Base-by-base conservation (phyloP, 1,140 invertebrate genomes). In the Pachypeltis micranthus region DNA sequence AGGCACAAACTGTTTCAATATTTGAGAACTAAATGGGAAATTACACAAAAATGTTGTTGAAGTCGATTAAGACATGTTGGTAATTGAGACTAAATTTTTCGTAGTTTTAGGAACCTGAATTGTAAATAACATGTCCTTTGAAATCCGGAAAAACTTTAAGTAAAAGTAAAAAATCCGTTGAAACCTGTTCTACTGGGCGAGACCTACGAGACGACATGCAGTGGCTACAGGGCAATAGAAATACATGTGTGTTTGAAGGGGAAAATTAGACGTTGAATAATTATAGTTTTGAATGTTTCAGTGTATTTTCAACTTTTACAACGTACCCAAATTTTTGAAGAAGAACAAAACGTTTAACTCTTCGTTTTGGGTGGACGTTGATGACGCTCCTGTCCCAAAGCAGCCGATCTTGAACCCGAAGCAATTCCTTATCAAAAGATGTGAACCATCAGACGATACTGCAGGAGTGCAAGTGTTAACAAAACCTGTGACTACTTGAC, bases 281-380 rank as follows among this genome's bases (percentile, higher is more conserved):
- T 2, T 7, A 57, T 26, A 24, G 21, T 57, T 28, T 3, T 57
- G 2, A n/a, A 2, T 47, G 19, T 61, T 61, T 31, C 34, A 61
- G 59, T 61, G 59, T 29, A 44, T 47, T 2, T 61, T 47, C 39
- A 51, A 47, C 2, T 31, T 59, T 28, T 29, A 31, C n/a, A 59
- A 59, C 59, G 44, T 61, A 2, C 44, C 59, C 14, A 31, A 47
- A 26, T 44, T 27, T 25, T 23, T 44, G 21, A 61, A 26, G 27
- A 24, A 24, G 14, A 24, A 24, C 14, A 61, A 31, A 47, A 61
- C 14, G 21, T 61, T 61, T 39, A 61, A 61, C 59, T 44, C 59
- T n/a, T 61, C 59, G 21, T 61, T 61, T 47, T 61, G 59, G 59
- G 47, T 51, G 4, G 47, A 51, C 7, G 4, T 4, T 39, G 7